Base-by-base conservation (phyloP, 2,888 invertebrate genomes). In the Allolobophora icterica region DNA sequence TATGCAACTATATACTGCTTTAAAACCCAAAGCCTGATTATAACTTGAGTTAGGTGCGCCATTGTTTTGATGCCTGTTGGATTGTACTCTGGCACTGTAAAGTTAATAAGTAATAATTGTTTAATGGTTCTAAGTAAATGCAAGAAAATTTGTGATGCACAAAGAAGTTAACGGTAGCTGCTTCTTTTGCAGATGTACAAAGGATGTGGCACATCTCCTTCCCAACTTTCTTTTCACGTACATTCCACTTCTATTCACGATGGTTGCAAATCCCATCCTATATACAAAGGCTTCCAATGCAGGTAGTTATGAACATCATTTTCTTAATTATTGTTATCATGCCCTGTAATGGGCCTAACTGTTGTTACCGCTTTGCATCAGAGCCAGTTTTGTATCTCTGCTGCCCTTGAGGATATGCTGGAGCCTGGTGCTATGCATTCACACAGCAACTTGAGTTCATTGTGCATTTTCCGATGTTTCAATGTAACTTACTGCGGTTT, bases 201-300 rank as follows among this genome's bases (percentile, higher is more conserved):
- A 96, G 93, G 95, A 97, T 90, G 95, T 95, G 11, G 95, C 96
- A 0, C 94, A 96, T 89, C 95, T 97, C 93, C 95, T 97, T 90
- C 97, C 97, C 8, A 97, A 97, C 95, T 97, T 97, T 95, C 96
- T 97, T 94, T 97, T 97, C 40, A 97, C 97, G 1, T 97, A 97
- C 94, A 94, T 97, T 71, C 97, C 97, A 5, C 97, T 97, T 93
- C 96, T 97, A 8, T 95, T 96, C 45, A 97, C 97, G 1, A 97
- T 97, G 97, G 96, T 97, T 90, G 96, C 96, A 0, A 97, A 97
- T 95, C 97, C 98, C 17, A 96, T 97, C 42, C 96, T 98, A 91
- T 97, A 97, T 95, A 94, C 96, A 42, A 33, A 90, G 34, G 83
- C 91, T 15, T 91, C 92, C 21, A 89, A 42, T 33, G 87, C 83